These are phyloP conservation scores for Seriola aureovittata DNA, from an alignment of 2,113 vertebrate species.

Conservation along the genomic window DNA sequence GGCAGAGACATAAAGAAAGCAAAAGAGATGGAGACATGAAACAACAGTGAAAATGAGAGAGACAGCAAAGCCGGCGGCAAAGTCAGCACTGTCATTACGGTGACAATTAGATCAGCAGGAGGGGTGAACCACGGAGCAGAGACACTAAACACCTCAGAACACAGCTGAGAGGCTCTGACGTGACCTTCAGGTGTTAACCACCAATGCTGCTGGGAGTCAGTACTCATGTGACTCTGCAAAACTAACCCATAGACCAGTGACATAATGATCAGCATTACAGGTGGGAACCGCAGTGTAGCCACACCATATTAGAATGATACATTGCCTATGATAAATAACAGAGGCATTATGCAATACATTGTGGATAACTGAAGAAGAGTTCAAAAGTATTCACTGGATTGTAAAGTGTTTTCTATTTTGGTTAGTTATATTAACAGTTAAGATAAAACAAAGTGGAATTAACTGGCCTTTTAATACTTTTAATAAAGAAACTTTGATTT, in stretches of 20 bases:
- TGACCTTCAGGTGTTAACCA: slow-evolving; percentile 42
- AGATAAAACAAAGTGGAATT: neutral
- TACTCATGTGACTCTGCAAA: slow-evolving; percentile 16
- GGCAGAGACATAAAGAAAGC: slow-evolving; percentile 20
- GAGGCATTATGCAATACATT: neutral
- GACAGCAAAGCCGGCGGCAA: slow-evolving; percentile 60
- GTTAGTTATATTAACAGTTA: neutral
- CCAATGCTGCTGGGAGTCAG: slow-evolving; percentile 12
- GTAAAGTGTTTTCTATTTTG: neutral
- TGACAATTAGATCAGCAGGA: slow-evolving; percentile 68
- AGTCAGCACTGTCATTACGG: slow-evolving; percentile 74
- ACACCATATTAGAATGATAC: neutral
- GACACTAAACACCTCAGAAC: slow-evolving; percentile 49
- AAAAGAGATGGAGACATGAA: slow-evolving; percentile 34
- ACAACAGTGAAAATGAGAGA: slow-evolving; percentile 41
- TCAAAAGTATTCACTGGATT: neutral
- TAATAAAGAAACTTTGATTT: neutral
- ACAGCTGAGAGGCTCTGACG: slow-evolving; percentile 36
- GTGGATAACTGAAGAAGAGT: neutral
- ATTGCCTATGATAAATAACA: neutral
- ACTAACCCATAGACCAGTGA: slow-evolving; percentile 17
- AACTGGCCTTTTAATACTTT: too few relatives aligned
- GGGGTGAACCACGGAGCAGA: slow-evolving; percentile 58
- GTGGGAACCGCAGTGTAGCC: neutral
- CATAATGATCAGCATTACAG: neutral